Base-by-base conservation (phyloP, 2,888 invertebrate genomes). In the Drosophila antonietae region DNA sequence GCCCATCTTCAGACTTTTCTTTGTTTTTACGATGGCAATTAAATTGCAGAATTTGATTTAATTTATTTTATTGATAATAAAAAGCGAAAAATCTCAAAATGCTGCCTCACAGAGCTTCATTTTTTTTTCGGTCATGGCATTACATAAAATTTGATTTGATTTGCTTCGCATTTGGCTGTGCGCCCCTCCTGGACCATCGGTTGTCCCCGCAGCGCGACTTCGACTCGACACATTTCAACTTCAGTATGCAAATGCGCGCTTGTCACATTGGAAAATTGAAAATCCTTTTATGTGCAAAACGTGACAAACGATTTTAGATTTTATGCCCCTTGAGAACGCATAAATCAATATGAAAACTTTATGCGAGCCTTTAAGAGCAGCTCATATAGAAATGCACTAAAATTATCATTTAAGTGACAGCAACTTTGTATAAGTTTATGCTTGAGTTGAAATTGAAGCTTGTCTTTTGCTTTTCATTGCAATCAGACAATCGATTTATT, bases 41-140 rank as follows among this genome's bases (percentile, higher is more conserved):
- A 88, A 87, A 87, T 82, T 69, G 58, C 69, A 49, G 81, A 87
- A 83, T 86, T 83, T 88, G 88, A 88, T 87, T 87, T 87, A 81
- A 87, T 88, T 87, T 87, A 83, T 86, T 87, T 87, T 79, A 88
- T 86, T 79, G 83, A 75, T 88, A 83, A 88, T 88, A 87, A 88
- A 84, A 88, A 80, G 59, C 31, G 61, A 63, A 62, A 47, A 59
- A 74, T 62, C 57, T 66, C 53, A 69, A 81, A 83, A 65, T 68
- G 65, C 68, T 65, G 68, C 59, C 74, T 62, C 65, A 43, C 59
- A 47, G 46, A 58, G 12, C 18, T 20, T 5, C 18, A 15, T 20
- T 55, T 28, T 39, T 39, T 23, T 46, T 23, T 20, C 58, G 66
- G 69, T 68, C 63, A 53, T 57, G 66, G 67, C 72, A 68, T 78